A percentile compares a stretch with the other conserved stretches of the same genome.
Conservation (phyloP, 2,888 invertebrate genomes). For the Andrena fulva region DNA sequence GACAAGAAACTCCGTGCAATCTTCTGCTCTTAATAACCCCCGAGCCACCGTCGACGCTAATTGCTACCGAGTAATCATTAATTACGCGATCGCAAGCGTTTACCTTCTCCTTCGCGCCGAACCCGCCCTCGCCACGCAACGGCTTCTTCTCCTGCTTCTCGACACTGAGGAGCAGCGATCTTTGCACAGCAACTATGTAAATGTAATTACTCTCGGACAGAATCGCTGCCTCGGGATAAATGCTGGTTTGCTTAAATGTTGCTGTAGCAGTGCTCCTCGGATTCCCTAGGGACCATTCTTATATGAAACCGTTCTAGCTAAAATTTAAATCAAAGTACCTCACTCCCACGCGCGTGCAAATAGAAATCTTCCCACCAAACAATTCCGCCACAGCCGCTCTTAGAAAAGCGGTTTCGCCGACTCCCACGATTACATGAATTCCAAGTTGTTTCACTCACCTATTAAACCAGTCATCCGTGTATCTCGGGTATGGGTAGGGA, state of each 20-base stretch:
- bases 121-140: not conserved
- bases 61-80: conserved; percentile 21
- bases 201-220: too few relatives aligned
- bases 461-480: conserved; percentile 99
- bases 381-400: not conserved
- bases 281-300: too few relatives aligned
- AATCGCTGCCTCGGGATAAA: too few relatives aligned
- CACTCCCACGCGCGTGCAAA: too few relatives aligned
- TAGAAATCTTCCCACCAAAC: too few relatives aligned
- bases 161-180: not conserved
- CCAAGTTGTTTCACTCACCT: conserved; percentile 88
- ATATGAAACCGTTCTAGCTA: too few relatives aligned
- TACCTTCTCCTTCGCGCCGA: not conserved
- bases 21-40: conserved; percentile 10
- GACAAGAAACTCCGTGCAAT: conserved; percentile 6
- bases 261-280: too few relatives aligned
- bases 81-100: conserved; percentile 5
- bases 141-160: not conserved
- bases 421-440: too few relatives aligned
- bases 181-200: not conserved
- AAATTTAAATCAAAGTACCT: too few relatives aligned
- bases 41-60: not conserved
- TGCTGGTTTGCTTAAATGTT: too few relatives aligned
- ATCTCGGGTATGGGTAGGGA: conserved; percentile 98
- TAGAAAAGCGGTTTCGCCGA: not conserved